A percentile compares a stretch with the other conserved stretches of the same genome.
phyloP scores from a whole-genome alignment of 2,797 vertebrate species.

The Borostomias antarcticus region DNA sequence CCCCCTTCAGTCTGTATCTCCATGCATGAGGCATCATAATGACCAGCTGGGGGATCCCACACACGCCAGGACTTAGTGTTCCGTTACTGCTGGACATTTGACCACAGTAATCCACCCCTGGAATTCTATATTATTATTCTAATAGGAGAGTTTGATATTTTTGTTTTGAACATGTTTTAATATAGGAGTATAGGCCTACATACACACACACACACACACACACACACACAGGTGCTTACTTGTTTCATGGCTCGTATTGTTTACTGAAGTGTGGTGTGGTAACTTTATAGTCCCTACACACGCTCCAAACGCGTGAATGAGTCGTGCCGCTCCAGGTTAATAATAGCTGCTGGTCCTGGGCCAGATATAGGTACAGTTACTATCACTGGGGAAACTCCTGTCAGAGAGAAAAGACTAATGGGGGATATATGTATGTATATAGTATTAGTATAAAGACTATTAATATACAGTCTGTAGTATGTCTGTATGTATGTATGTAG shows the following conservation, averaged over 20 bases:
- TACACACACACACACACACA: too few species aligned
- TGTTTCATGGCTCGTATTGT: not conserved
- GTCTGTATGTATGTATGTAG: too few species aligned
- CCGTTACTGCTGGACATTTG: slow-evolving; percentile 5
- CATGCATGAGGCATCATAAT: slow-evolving; percentile 15
- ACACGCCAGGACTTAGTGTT: slow-evolving; percentile 8
- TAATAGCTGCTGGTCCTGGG: slow-evolving; percentile 1
- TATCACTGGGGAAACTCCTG: not conserved
- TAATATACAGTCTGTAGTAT: too few species aligned
- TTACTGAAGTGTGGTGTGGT: not conserved
- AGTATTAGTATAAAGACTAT: too few species aligned
- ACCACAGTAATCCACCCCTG: not conserved
- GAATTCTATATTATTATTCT: too few species aligned
- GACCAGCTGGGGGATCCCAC: slow-evolving; percentile 21
- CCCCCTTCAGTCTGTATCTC: not conserved
- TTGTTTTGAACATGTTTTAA: too few species aligned
- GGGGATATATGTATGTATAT: too few species aligned
- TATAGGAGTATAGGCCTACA: too few species aligned
- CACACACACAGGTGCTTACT: too few species aligned
- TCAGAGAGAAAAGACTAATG: not conserved
- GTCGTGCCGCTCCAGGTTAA: slow-evolving; percentile 1
- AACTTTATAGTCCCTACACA: not conserved
- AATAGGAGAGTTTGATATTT: too few species aligned
- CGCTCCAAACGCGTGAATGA: slow-evolving; percentile 10
- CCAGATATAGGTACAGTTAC: not conserved